Evolutionary conservation across 2,113 vertebrate species (phyloP), one percentile per base, ranked within the genome.

Genomic region (Myiopsitta monachus): DNA sequence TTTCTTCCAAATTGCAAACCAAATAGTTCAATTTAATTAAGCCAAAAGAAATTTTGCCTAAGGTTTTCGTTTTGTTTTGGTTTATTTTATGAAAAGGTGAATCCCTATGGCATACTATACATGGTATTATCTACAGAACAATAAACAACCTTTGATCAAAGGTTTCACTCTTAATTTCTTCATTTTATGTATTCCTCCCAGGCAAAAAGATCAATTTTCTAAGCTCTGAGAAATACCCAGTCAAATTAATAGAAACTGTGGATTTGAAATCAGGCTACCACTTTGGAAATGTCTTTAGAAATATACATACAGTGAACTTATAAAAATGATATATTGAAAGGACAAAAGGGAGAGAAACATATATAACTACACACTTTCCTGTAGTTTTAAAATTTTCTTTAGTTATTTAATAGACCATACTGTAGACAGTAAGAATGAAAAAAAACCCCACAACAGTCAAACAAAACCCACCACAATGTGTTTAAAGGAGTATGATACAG

Each of bases 1-100:
- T 89, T 87, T 66, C 74, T 68, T 87, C 55, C 31, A 83, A 49
- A 66, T 4, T 79, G 38, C n/a, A 83, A 87, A 16, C 21, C 26
- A 92, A 93, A 86, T 54, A 88, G 36, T 75, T 81, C 21, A 51
- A 52, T 75, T 92, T 61, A 87, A 87, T 87, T 77, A 92, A 78
- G 27, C 12, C 64, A 21, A 39, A 81, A 73, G 30, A 11, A 68
- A 41, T 90, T 88, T 94, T 88, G 10, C 26, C 38, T 39, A 28
- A 66, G 38, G 28, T 27, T 93, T 79, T 84, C 57, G 15, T 36
- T 89, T 80, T 33, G 6, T 30, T 82, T 69, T n/a, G 16, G 30
- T 92, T 67, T 80, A 41, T 86, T 77, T 92, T 67, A 64, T 72
- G 64, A 77, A 86, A 86, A 91, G 10, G 30, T 43, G 68, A 88